These are phyloP conservation scores for Ophioderma brevispina DNA, from an alignment of 35 echinoderm and acorn worm species.

Conservation along the genomic window DNA sequence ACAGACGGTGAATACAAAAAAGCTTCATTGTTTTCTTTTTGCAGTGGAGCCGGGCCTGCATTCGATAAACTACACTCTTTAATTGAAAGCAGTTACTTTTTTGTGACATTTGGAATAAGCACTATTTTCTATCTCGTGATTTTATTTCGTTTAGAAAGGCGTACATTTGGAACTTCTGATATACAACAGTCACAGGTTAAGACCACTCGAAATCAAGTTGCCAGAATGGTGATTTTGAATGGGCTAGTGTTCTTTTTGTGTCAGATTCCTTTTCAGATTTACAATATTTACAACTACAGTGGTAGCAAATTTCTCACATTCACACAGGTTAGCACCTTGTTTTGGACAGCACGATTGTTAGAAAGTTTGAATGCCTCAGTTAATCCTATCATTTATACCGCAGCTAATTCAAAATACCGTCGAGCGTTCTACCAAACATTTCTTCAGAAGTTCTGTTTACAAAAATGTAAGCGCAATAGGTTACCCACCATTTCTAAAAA, in stretches of 20 bases:
- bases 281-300: neutral
- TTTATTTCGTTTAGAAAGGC: neutral
- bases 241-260: neutral
- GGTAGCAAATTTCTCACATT: neutral
- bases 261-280: neutral
- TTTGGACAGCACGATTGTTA: neutral
- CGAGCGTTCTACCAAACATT: neutral
- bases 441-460: neutral
- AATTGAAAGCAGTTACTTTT: neutral
- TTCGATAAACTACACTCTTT: neutral
- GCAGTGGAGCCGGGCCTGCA: neutral
- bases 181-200: neutral
- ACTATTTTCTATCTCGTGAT: neutral
- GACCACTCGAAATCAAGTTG: neutral
- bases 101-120: neutral
- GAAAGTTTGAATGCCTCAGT: neutral
- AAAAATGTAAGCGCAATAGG: too few relatives aligned
- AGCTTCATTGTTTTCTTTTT: neutral
- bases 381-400: neutral
- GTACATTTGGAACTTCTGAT: neutral
- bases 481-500: too few relatives aligned
- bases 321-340: neutral
- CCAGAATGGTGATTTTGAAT: neutral
- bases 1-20: neutral
- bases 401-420: neutral